Evolutionary conservation across 2,888 invertebrate genomes (phyloP).

Genomic region (Clistopyga incitator): DNA sequence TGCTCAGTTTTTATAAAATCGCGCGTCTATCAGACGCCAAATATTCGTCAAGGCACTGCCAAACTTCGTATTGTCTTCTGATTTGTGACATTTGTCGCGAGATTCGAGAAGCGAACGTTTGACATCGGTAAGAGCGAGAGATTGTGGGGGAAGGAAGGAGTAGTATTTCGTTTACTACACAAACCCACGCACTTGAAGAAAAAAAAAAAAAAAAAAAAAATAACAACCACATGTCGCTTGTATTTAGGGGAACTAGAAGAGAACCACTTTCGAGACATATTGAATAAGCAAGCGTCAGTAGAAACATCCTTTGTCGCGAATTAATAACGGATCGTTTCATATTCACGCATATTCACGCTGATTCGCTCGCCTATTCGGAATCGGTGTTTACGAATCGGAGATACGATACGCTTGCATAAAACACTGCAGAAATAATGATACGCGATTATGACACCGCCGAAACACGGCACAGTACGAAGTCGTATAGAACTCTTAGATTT

Average conservation of each 20-base stretch:
- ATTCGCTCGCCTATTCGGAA: slow-evolving; percentile 23
- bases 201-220: neutral
- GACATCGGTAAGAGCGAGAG: neutral
- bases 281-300: slow-evolving; percentile 34
- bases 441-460: slow-evolving; percentile 26
- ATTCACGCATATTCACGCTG: slow-evolving; percentile 29
- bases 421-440: neutral
- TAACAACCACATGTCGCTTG: slow-evolving; percentile 26
- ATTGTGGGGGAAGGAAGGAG: slow-evolving; percentile 6
- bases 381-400: neutral
- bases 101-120: slow-evolving; percentile 8
- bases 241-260: slow-evolving; percentile 16
- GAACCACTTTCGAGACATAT: slow-evolving; percentile 45
- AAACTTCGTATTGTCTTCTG: slow-evolving; percentile 41
- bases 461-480: slow-evolving; percentile 42
- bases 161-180: slow-evolving; percentile 34
- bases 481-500: slow-evolving; percentile 42
- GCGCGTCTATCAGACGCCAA: slow-evolving; percentile 46
- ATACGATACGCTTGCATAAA: neutral
- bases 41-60: slow-evolving; percentile 44
- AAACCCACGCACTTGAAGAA: slow-evolving; percentile 2
- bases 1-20: slow-evolving; percentile 58
- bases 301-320: slow-evolving; percentile 45
- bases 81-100: slow-evolving; percentile 50
- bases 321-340: slow-evolving; percentile 26